Conservation (phyloP, 1,140 invertebrate genomes). For the Ips nitidus region DNA sequence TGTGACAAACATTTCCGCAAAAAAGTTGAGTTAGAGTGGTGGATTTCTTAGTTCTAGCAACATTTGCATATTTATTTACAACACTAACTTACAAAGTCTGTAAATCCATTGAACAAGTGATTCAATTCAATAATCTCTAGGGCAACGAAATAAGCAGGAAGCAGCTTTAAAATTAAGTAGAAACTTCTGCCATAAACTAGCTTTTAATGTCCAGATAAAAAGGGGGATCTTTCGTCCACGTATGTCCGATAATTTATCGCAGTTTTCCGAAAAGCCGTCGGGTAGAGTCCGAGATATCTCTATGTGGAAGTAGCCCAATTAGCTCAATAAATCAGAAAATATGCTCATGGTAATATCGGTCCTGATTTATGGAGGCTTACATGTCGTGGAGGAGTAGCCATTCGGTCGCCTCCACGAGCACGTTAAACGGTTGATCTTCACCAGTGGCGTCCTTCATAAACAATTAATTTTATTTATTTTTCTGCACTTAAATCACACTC, state of each 20-base stretch:
- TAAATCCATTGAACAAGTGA: too few relatives aligned
- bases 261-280: slow-evolving; percentile 24
- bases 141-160: too few relatives aligned
- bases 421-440: slow-evolving; percentile 6
- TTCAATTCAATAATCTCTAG: too few relatives aligned
- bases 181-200: not conserved
- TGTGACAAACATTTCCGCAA: too few relatives aligned
- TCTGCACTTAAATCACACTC: too few relatives aligned
- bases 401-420: slow-evolving; percentile 27
- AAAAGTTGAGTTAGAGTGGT: too few relatives aligned
- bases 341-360: slow-evolving; percentile 37
- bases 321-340: slow-evolving; percentile 38
- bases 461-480: too few relatives aligned
- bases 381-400: slow-evolving; percentile 34
- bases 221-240: slow-evolving; percentile 1
- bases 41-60: too few relatives aligned
- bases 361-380: slow-evolving; percentile 34
- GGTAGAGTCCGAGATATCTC: slow-evolving; percentile 36
- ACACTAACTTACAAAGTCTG: too few relatives aligned
- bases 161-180: too few relatives aligned
- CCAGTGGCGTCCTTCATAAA: slow-evolving; percentile 13
- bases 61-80: too few relatives aligned
- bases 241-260: slow-evolving; percentile 23
- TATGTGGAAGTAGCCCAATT: slow-evolving; percentile 37
- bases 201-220: slow-evolving; percentile 1